Conservation (phyloP, 35 echinoderm and acorn worm genomes). For the Ophioderma brevispina region DNA sequence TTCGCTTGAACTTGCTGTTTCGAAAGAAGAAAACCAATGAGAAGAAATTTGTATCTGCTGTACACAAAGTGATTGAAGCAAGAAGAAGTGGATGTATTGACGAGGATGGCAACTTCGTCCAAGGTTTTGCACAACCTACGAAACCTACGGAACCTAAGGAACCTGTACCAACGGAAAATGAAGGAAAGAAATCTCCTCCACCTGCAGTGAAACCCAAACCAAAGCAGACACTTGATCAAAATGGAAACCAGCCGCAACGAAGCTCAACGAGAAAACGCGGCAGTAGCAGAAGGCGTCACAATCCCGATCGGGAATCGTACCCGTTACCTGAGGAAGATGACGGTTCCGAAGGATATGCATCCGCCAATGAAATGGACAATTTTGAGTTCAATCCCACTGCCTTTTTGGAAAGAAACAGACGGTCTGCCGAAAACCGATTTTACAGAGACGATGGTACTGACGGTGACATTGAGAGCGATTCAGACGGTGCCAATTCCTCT, state of each 20-base stretch:
- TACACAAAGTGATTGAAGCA: slow-evolving; percentile 83
- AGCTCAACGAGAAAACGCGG: neutral
- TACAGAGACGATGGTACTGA: slow-evolving; percentile 9
- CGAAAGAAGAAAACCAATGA: slow-evolving; percentile 34
- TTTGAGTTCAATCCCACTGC: slow-evolving; percentile 82
- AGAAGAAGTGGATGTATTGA: slow-evolving; percentile 86
- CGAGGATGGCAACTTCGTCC: slow-evolving; percentile 73
- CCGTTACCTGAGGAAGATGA: slow-evolving; percentile 86
- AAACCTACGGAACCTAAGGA: slow-evolving; percentile 16
- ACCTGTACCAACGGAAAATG: slow-evolving; percentile 23
- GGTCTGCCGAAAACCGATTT: slow-evolving; percentile 42
- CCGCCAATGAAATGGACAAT: slow-evolving; percentile 78
- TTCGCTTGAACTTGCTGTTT: slow-evolving; percentile 40
- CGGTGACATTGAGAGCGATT: slow-evolving; percentile 22
- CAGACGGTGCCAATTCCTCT: neutral
- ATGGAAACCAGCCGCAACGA: neutral
- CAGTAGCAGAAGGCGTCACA: neutral
- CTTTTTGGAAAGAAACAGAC: slow-evolving; percentile 77
- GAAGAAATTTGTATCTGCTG: slow-evolving; percentile 71
- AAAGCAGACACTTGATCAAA: neutral
- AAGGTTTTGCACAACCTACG: neutral
- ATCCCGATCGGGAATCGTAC: slow-evolving; percentile 52
- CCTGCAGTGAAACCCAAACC: neutral
- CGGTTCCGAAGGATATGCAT: slow-evolving; percentile 86
- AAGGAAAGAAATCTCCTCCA: slow-evolving; percentile 3